Conservation (phyloP, 2,888 invertebrate genomes). For the Rhogogaster chlorosoma region DNA sequence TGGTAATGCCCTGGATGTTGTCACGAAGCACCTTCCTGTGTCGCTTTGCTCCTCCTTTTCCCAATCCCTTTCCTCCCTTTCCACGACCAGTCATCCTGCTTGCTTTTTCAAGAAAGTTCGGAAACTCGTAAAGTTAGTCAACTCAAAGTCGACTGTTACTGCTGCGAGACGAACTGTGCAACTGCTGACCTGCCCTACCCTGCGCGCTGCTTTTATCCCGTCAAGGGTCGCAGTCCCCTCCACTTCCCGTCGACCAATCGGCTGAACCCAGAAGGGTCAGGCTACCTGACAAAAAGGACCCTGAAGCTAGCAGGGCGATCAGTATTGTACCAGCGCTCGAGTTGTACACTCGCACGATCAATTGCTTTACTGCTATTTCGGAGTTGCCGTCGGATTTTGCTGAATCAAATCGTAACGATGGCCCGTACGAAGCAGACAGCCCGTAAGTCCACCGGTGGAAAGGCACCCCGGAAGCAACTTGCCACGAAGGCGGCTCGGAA, state of each 20-base stretch:
- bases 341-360: background rate
- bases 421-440: constrained; percentile 89
- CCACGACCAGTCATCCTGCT: constrained; percentile 87
- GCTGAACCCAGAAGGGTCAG: constrained; percentile 50
- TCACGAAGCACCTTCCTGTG: constrained; percentile 90
- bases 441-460: constrained; percentile 86
- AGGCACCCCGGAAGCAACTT: constrained; percentile 86
- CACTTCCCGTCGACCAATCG: constrained; percentile 3
- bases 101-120: background rate
- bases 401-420: constrained; percentile 76
- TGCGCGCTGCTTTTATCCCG: constrained; percentile 15
- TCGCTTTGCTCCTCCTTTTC: constrained; percentile 90
- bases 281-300: constrained; percentile 72
- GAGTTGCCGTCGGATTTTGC: background rate
- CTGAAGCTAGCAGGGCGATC: background rate
- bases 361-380: background rate
- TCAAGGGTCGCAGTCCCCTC: background rate
- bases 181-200: background rate
- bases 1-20: constrained; percentile 90
- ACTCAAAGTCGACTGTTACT: constrained; percentile 60
- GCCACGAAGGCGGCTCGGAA: constrained; percentile 86
- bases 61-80: constrained; percentile 89
- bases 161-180: constrained; percentile 14
- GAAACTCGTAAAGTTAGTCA: background rate
- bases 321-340: background rate